Conservation (phyloP, 2,888 invertebrate species). For the Stramonita haemastoma region DNA sequence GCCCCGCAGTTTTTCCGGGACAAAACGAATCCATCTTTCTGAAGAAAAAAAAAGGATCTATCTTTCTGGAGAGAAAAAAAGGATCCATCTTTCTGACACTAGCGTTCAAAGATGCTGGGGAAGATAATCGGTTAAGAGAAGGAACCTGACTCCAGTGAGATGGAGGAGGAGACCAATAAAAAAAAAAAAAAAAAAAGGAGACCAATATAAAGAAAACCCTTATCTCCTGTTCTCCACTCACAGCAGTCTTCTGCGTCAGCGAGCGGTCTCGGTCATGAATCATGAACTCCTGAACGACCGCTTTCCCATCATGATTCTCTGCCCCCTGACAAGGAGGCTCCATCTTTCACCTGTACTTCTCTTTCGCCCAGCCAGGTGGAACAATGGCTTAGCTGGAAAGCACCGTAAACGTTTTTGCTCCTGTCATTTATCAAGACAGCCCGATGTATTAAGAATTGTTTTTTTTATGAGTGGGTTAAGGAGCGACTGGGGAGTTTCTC, state of each 20-base stretch:
- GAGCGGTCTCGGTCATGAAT: no score
- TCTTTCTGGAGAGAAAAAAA: no score
- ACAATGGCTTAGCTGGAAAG: background rate
- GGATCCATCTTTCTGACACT: background rate
- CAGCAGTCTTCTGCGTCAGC: no score
- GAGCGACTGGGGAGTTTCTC: background rate
- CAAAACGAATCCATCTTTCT: background rate
- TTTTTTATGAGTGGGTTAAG: background rate
- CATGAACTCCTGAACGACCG: no score
- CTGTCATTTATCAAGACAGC: background rate
- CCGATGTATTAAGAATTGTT: no score
- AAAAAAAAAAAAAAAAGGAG: background rate
- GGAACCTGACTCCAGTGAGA: no score
- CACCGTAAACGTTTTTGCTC: background rate
- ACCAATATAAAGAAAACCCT: background rate
- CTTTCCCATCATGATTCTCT: background rate
- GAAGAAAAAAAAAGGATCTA: no score
- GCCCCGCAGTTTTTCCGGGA: background rate
- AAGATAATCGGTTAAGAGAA: background rate
- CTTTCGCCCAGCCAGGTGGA: background rate
- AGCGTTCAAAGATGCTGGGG: background rate
- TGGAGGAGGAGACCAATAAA: background rate
- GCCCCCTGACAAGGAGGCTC: background rate
- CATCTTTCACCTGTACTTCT: background rate
- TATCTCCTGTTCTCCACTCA: no score